phyloP scores from a whole-genome alignment of 2,888 invertebrate species.

The Isoperla grammatica region DNA sequence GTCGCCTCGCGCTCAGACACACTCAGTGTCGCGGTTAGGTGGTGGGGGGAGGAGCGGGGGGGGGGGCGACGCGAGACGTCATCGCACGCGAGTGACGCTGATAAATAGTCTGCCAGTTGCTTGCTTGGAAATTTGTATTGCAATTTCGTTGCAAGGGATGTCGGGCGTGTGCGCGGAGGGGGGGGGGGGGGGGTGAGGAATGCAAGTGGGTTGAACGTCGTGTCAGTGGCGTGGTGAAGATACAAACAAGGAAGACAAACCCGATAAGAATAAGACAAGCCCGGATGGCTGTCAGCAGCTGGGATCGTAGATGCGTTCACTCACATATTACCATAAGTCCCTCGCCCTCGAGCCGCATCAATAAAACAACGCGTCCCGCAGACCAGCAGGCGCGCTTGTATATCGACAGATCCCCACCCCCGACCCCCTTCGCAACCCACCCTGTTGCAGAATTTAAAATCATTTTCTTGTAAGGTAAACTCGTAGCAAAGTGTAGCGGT shows the following conservation, averaged over 20 bases:
- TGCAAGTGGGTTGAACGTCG: neutral
- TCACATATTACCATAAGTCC: constrained; percentile 17
- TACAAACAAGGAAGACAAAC: constrained; percentile 2
- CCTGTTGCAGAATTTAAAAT: constrained; percentile 6
- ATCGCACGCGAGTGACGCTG: no score
- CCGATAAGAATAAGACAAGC: constrained; percentile 13
- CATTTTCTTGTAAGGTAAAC: constrained; percentile 12
- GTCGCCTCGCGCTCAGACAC: neutral
- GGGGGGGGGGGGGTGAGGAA: neutral
- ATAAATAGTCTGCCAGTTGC: no score
- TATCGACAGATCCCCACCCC: neutral
- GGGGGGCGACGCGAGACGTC: neutral
- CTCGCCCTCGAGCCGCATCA: constrained; percentile 2
- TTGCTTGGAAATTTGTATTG: no score
- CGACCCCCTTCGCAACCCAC: no score
- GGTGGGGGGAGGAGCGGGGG: neutral
- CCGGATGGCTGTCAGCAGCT: constrained; percentile 12
- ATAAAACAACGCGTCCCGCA: neutral
- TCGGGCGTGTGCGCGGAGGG: neutral
- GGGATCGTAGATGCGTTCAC: constrained; percentile 1
- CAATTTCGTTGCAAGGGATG: no score
- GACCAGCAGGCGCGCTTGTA: no score
- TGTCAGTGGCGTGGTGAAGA: neutral
- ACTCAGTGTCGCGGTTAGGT: neutral
- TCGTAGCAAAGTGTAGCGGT: constrained; percentile 1